Base-by-base conservation (phyloP, 2,888 invertebrate species). In the Lasioglossum figueresi region DNA sequence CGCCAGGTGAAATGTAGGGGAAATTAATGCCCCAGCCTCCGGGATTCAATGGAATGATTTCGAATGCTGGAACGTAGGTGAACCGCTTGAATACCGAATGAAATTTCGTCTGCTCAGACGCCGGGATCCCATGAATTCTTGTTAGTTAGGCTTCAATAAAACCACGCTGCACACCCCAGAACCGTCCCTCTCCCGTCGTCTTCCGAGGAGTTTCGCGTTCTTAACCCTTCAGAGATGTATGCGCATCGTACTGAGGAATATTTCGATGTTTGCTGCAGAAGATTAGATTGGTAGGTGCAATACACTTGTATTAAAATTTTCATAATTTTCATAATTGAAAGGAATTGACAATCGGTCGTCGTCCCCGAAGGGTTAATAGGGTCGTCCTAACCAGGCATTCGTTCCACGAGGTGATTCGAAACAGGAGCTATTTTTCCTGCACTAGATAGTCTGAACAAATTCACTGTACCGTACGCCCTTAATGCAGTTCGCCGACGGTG, bases 21-120 rank as follows among this genome's bases (percentile, higher is more conserved):
- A 56, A 79, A 72, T 81, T 72, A 74, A 52, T 74, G 74, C 70
- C 14, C 70, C 40, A n/a, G 70, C 37, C 40, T 63, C 40, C n/a
- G 40, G 40, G 40, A 70, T 70, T 70, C 16, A 74, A 56, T 40
- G 74, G 74, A 56, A 56, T n/a, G 74, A 74, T 74, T 56, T 34
- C n/a, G 56, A 74, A 74, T 52, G 34, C 73, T 48, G 73, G 19
- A 23, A n/a, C 73, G 34, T 73, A 52, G 56, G 52, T 37, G 74
- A 27, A 56, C 37, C 31, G 56, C 56, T 37, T 56, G 70, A 70
- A 70, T 70, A 70, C 70, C 70, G 40, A 40, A 70, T 72, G 71
- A 72, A 27, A 72, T 72, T 72, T 72, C 71, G 43, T 10, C 16
- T 19, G 45, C 37, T 72, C 71, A 72, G 71, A 40, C 34, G 66